Evolutionary conservation across 2,888 invertebrate species (phyloP), one percentile per base, ranked within the genome.

Genomic region (Nematopogon swammerdamellus): DNA sequence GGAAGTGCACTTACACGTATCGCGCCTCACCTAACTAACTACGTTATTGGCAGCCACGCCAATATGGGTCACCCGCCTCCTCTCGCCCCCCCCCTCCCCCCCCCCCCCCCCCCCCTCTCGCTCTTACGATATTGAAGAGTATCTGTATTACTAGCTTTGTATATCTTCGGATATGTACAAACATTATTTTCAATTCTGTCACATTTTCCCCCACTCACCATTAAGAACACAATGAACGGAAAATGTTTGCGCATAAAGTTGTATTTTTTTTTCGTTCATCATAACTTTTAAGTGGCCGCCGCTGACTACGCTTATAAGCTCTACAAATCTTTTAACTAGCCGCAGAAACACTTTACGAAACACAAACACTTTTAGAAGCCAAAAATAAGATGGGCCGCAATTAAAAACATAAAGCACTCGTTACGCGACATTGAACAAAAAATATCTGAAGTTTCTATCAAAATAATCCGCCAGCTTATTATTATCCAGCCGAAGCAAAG

Each of bases 401-500:
- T 77, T 77, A 77, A 76, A 75, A 73, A 70, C 66, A 70, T 73
- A 72, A 72, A 70, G 72, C 66, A 69, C 62, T 69, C 72, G 65
- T 63, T 58, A 72, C 73, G 75, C 74, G 74, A 70, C 67, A 66
- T 63, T 64, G 64, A 63, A 70, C 61, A 66, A 46, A 19, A 19
- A 46, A 14, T 20, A 18, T 18, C 3, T 18, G 6, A 44, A 19
- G 44, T 3, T 19, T 18, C n/a, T 19, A 19, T 44, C 18, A 44
- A 44, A 19, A 44, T n/a, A n/a, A n/a, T 44, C 3, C 18, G 18
- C 8, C 44, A 63, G 64, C 68, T 72, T 72, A 72, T 75, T 68
- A 69, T 70, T n/a, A 69, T 68, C 66, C 64, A 68, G 72, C 72
- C 75, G 73, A 77, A 74, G 74, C 75, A 73, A 76, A 73, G 75